Evolutionary conservation across 1,140 invertebrate species (phyloP).

Genomic region (Drosophila punjabiensis): DNA sequence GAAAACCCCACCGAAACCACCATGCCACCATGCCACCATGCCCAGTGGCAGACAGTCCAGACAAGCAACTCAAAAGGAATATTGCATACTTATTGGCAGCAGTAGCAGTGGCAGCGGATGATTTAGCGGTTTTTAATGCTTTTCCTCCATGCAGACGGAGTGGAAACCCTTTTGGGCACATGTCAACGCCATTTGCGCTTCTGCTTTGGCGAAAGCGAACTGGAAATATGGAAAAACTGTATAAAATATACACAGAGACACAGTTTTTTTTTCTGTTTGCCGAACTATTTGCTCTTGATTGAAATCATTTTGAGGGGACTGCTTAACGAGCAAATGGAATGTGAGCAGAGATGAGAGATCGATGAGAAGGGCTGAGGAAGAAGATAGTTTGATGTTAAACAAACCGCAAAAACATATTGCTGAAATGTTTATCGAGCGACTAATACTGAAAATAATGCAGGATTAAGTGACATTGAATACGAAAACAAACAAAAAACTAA

Average conservation of each 20-base stretch:
- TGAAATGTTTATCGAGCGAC: background rate
- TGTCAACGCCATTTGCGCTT: slow-evolving; percentile 71
- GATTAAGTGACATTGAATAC: background rate
- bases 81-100: slow-evolving; percentile 76
- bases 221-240: slow-evolving; percentile 36
- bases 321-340: slow-evolving; percentile 37
- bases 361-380: background rate
- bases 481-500: background rate
- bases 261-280: background rate
- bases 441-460: background rate
- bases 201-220: slow-evolving; percentile 23
- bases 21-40: background rate
- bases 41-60: slow-evolving; percentile 50
- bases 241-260: slow-evolving; percentile 16
- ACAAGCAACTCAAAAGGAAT: slow-evolving; percentile 69
- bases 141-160: slow-evolving; percentile 27
- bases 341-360: slow-evolving; percentile 3
- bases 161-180: slow-evolving; percentile 52
- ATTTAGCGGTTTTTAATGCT: slow-evolving; percentile 79
- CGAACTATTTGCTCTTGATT: slow-evolving; percentile 42
- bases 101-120: slow-evolving; percentile 44
- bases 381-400: slow-evolving; percentile 4
- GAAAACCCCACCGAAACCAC: background rate
- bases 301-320: slow-evolving; percentile 49
- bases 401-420: slow-evolving; percentile 4